Evolutionary conservation across 2,797 vertebrate genomes (phyloP), one percentile per base, ranked within the genome.

Genomic region (Tapirus indicus): DNA sequence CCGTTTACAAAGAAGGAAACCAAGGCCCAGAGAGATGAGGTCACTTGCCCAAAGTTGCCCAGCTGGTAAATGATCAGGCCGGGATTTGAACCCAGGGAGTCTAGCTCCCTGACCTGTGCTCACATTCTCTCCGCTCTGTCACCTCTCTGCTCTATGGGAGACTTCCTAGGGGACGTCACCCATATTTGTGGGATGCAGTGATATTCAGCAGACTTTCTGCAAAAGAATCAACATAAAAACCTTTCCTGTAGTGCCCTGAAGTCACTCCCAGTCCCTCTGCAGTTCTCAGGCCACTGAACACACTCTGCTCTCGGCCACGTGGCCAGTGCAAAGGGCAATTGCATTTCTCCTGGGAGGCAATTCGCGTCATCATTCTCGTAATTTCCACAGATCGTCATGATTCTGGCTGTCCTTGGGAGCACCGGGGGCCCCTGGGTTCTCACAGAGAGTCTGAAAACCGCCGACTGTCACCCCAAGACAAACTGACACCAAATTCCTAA

Each of bases 251-350:
- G 14, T 1, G 38, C 49, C 18, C 14, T 32, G 1, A 16, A 75
- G 58, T 6, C 8, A 25, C 17, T 49, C 4, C 44, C 17, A 2
- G 32, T 27, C 72, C 20, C 44, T 20, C n/a, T 7, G 20, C 54
- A 20, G 52, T 13, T 52, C 25, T 14, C 52, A 6, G 52, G n/a
- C 64, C 18, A 13, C 35, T 9, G 29, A 38, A 44, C 25, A 6
- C 4, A 3, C 10, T 4, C 1, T 0, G 3, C 20, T 6, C 27
- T 44, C 4, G 16, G 72, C 20, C 35, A n/a, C 7, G 11, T 8
- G 49, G 32, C n/a, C 41, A 27, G 21, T 4, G 32, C 9, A 14
- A 5, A 56, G 52, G n/a, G 20, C 66, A 7, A 35, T 5, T 10
- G 4, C 23, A 23, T 25, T 20, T 77, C 17, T 44, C 69, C 21